Evolutionary conservation across 1,140 invertebrate species (phyloP).

Genomic region (Ladona fulva): DNA sequence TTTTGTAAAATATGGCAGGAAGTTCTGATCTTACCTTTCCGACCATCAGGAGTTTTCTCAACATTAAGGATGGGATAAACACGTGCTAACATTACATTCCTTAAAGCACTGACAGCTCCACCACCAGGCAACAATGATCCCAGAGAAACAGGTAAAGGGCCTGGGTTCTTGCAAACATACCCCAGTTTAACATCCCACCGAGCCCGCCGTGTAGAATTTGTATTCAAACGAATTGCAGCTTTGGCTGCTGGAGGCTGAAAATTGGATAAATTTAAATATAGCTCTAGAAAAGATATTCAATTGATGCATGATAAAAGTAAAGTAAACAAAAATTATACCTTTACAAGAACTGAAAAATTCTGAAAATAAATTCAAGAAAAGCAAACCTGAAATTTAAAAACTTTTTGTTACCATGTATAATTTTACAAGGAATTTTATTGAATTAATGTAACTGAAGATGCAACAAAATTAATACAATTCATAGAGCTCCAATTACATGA

Average conservation of each 20-base stretch:
- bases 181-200: constrained; percentile 58
- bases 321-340: no score
- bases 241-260: constrained; percentile 40
- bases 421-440: no score
- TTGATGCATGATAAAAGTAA: no score
- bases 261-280: constrained; percentile 4
- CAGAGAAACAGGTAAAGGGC: constrained; percentile 49
- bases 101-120: constrained; percentile 51
- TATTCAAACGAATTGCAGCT: constrained; percentile 53
- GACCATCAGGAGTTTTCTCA: constrained; percentile 48
- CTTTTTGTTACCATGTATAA: no score
- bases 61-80: constrained; percentile 60
- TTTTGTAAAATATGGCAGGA: no score
- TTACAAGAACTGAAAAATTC: no score
- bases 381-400: no score
- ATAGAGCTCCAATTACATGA: no score
- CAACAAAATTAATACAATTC: no score
- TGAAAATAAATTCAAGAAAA: no score
- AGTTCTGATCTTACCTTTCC: constrained; percentile 53
- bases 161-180: constrained; percentile 40
- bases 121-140: constrained; percentile 46
- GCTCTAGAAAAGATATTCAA: no score
- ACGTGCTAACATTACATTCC: constrained; percentile 45
- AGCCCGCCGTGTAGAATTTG: constrained; percentile 58
- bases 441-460: no score